These are phyloP conservation scores for Leucophenga varia DNA, from an alignment of 1,140 invertebrate genomes.

Conservation along the genomic window DNA sequence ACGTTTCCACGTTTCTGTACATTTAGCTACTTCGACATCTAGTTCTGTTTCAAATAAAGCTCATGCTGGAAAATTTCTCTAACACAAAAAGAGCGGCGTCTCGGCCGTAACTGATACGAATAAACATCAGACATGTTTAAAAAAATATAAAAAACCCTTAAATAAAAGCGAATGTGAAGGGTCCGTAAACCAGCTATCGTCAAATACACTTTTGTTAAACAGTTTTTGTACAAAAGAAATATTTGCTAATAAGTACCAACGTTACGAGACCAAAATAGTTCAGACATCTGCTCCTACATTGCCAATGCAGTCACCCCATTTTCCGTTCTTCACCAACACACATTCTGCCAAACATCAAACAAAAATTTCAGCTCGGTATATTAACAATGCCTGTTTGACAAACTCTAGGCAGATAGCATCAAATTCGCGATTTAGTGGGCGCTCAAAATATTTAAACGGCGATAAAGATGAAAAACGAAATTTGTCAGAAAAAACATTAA, in stretches of 20 bases:
- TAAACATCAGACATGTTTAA: slow-evolving; percentile 11
- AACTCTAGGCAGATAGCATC: neutral
- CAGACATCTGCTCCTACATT: slow-evolving; percentile 38
- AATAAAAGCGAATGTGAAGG: too few relatives aligned
- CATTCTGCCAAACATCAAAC: slow-evolving; percentile 32
- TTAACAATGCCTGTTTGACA: slow-evolving; percentile 36
- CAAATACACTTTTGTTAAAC: slow-evolving; percentile 19
- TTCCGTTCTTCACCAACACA: slow-evolving; percentile 28
- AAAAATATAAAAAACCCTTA: slow-evolving; percentile 15
- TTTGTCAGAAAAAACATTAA: too few relatives aligned
- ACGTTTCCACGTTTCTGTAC: slow-evolving; percentile 20
- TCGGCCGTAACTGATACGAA: slow-evolving; percentile 19
- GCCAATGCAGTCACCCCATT: slow-evolving; percentile 41
- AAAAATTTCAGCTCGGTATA: slow-evolving; percentile 43
- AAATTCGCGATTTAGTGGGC: too few relatives aligned
- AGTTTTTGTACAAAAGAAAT: slow-evolving; percentile 21
- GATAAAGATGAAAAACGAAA: too few relatives aligned
- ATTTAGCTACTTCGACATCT: slow-evolving; percentile 63
- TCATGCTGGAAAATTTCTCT: slow-evolving; percentile 76
- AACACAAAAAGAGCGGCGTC: slow-evolving; percentile 66
- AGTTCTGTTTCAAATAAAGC: slow-evolving; percentile 76
- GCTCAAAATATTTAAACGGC: too few relatives aligned
- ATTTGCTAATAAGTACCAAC: too few relatives aligned
- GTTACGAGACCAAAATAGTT: too few relatives aligned
- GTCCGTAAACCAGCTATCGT: too few relatives aligned